Evolutionary conservation across 64 coral and sea anemone genomes (phyloP).

Genomic region (Montipora foliosa): DNA sequence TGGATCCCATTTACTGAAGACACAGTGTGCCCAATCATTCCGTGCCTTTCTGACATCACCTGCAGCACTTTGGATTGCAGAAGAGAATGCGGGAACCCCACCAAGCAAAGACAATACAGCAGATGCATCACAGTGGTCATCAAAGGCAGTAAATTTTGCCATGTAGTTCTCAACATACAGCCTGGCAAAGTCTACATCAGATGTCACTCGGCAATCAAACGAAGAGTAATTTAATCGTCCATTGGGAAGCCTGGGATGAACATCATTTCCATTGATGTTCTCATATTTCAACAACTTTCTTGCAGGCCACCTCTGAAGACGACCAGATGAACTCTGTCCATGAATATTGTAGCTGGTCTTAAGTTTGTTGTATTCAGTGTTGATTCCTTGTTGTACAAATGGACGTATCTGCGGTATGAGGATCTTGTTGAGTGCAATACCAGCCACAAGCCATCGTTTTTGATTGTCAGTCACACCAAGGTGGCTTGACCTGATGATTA

Average conservation of each 20-base stretch:
- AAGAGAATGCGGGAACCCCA: background rate
- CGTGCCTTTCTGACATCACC: background rate
- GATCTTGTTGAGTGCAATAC: conserved; percentile 22
- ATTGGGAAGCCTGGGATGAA: background rate
- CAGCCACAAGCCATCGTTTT: conserved; percentile 52
- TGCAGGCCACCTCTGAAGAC: background rate
- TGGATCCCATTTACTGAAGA: background rate
- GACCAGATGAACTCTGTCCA: background rate
- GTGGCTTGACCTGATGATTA: too few species aligned
- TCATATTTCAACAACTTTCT: conserved; percentile 11
- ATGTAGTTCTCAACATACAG: background rate
- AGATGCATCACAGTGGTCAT: conserved; percentile 24
- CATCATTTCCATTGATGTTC: conserved; percentile 45
- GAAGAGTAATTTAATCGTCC: background rate
- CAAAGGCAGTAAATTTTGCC: background rate
- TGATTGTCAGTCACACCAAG: conserved; percentile 22
- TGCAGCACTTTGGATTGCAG: background rate
- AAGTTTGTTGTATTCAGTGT: conserved; percentile 26
- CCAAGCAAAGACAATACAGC: conserved; percentile 2
- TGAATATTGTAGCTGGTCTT: conserved; percentile 28
- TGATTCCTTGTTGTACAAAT: conserved; percentile 10
- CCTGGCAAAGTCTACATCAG: conserved; percentile 19
- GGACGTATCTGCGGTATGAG: conserved; percentile 19
- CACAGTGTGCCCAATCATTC: background rate
- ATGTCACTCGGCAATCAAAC: background rate